Percentiles rank a stretch among this genome's conserved stretches.
Conservation (phyloP, 1,140 invertebrate genomes). For the Acromyrmex echinatior region DNA sequence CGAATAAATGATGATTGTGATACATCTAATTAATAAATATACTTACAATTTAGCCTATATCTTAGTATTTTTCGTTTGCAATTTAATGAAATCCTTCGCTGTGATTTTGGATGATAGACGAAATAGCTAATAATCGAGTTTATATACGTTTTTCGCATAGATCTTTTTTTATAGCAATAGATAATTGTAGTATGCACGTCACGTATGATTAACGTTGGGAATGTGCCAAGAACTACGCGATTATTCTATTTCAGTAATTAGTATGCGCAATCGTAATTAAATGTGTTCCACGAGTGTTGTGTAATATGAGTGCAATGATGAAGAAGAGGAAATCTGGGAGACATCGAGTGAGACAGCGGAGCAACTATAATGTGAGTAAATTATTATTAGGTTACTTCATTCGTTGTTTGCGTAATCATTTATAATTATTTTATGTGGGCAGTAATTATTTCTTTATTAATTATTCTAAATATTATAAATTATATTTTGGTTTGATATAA, state of each 20-base stretch:
- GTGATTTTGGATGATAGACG: not conserved
- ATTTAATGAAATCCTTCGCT: not conserved
- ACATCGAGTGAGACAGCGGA: not conserved
- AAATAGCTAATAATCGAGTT: not conserved
- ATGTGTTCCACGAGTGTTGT: not conserved
- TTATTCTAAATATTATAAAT: not conserved
- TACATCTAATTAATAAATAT: not conserved
- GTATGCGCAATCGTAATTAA: not conserved
- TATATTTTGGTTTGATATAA: not conserved
- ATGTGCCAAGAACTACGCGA: not conserved
- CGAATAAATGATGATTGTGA: not conserved
- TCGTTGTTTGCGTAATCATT: not conserved
- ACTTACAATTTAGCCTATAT: not conserved
- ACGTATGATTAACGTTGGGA: not conserved
- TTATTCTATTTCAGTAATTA: slow-evolving; percentile 11
- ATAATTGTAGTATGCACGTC: not conserved
- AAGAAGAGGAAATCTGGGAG: not conserved
- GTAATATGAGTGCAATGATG: not conserved
- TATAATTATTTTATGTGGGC: not conserved
- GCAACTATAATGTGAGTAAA: not conserved
- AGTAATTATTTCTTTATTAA: not conserved
- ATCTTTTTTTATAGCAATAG: not conserved
- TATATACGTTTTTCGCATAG: not conserved
- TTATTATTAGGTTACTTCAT: not conserved
- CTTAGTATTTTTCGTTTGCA: not conserved